Percentiles rank a stretch among this genome's conserved stretches.
These are phyloP conservation scores for Chloropsis hardwickii DNA, from an alignment of 2,113 vertebrate species.

Conservation along the genomic window DNA sequence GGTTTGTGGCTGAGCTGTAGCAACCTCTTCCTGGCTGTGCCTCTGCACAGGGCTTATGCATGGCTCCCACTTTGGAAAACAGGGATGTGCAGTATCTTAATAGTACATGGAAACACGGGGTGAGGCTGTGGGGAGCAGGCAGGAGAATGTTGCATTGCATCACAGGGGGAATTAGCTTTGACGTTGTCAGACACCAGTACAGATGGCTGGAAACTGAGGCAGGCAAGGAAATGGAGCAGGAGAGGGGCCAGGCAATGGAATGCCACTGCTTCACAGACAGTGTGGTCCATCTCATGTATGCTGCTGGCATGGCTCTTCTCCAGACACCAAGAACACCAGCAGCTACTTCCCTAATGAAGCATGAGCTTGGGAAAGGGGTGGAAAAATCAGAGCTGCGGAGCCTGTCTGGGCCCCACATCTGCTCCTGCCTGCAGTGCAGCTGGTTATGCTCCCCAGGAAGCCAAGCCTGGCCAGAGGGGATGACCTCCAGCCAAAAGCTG, in stretches of 20 bases:
- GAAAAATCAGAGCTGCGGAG: background rate
- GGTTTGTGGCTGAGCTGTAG: background rate
- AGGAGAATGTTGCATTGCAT: background rate
- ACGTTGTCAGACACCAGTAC: conserved; percentile 27
- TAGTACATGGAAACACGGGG: background rate
- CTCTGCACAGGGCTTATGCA: background rate
- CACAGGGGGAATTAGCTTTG: background rate
- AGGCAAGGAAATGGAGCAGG: conserved; percentile 9
- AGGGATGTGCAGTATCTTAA: background rate
- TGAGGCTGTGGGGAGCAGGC: background rate
- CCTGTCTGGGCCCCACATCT: background rate
- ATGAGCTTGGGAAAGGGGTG: background rate
- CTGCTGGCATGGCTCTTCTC: background rate
- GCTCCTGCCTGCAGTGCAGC: background rate
- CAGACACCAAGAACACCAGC: background rate
- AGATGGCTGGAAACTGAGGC: conserved; percentile 24
- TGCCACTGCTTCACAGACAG: background rate
- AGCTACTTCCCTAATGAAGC: background rate
- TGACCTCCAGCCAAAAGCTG: background rate
- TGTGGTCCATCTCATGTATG: background rate
- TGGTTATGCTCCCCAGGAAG: background rate
- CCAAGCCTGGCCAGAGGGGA: background rate
- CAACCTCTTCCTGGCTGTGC: background rate
- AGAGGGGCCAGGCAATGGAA: background rate
- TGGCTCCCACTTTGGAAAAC: background rate